phyloP scores from a whole-genome alignment of 2,797 vertebrate species.

The Oryzias sinensis region DNA sequence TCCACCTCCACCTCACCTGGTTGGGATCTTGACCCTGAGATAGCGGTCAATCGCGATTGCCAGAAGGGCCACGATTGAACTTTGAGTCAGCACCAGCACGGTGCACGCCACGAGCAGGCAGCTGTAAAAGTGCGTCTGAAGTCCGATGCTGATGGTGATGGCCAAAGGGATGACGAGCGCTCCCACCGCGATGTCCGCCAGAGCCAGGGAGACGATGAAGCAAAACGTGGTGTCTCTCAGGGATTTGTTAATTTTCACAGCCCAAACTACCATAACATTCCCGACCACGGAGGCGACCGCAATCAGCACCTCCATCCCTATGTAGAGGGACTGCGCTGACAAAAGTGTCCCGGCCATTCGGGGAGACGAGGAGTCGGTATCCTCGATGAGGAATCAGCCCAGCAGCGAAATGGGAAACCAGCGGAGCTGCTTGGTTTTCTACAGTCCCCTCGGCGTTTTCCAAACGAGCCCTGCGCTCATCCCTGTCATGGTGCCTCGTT shows the following conservation, averaged over 20 bases:
- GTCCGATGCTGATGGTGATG: constrained; percentile 92
- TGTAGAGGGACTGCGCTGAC: constrained; percentile 84
- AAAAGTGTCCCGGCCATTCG: constrained; percentile 80
- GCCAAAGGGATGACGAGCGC: constrained; percentile 94
- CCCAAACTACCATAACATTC: constrained; percentile 98
- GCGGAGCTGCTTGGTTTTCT: not conserved
- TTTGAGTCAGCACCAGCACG: constrained; percentile 95
- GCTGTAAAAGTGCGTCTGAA: constrained; percentile 91
- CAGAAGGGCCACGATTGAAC: constrained; percentile 95
- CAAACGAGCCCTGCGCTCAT: constrained; percentile 33
- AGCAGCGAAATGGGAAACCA: not conserved
- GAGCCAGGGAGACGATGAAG: constrained; percentile 93
- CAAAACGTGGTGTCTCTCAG: constrained; percentile 94
- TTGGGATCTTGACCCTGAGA: constrained; percentile 95
- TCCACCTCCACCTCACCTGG: constrained; percentile 80
- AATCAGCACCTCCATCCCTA: constrained; percentile 91
- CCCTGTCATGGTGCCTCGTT: constrained; percentile 14
- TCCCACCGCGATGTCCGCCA: constrained; percentile 95
- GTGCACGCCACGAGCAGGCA: constrained; percentile 94
- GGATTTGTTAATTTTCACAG: constrained; percentile 93
- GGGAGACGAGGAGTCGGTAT: constrained; percentile 8
- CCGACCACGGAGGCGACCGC: constrained; percentile 91
- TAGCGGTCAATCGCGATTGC: constrained; percentile 97
- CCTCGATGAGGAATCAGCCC: constrained; percentile 13
- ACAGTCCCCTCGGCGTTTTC: constrained; percentile 15